Percentiles rank a stretch among this genome's conserved stretches.
Conservation (phyloP, 2,888 invertebrate species). For the Tinea pellionella region DNA sequence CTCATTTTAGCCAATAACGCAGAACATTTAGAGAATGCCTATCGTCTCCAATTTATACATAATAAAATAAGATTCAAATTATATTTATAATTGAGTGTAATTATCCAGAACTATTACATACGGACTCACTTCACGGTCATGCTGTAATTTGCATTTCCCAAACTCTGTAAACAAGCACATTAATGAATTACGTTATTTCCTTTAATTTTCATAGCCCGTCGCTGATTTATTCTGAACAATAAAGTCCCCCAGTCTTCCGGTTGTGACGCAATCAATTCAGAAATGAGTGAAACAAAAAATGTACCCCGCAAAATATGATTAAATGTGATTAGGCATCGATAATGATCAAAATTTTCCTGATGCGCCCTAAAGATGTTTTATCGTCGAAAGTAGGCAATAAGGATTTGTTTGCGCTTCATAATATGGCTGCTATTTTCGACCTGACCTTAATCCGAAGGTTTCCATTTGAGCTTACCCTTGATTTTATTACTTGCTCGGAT, state of each 20-base stretch:
- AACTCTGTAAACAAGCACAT: slow-evolving; percentile 24
- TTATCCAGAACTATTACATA: background rate
- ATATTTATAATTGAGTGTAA: background rate
- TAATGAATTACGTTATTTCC: slow-evolving; percentile 24
- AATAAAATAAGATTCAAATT: background rate
- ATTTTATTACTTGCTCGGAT: slow-evolving; percentile 2
- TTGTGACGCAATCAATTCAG: slow-evolving; percentile 13
- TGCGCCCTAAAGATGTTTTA: background rate
- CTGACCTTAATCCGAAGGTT: slow-evolving; percentile 12
- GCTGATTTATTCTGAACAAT: slow-evolving; percentile 18
- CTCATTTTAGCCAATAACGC: background rate
- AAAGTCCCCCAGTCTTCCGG: slow-evolving; percentile 18
- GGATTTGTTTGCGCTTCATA: slow-evolving; percentile 3
- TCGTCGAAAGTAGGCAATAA: background rate
- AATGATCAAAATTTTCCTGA: background rate
- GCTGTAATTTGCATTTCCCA: background rate
- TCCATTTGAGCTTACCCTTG: slow-evolving; percentile 1
- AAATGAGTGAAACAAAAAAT: background rate
- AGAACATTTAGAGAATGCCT: background rate
- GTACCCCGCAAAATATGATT: background rate
- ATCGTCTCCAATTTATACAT: background rate
- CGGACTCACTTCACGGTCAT: background rate
- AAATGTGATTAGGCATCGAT: background rate
- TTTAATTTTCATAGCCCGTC: slow-evolving; percentile 19
- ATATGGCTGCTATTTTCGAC: background rate